Evolutionary conservation across 2,888 invertebrate genomes (phyloP), one percentile per base, ranked within the genome.

Genomic region (Phyllotreta cruciferae): DNA sequence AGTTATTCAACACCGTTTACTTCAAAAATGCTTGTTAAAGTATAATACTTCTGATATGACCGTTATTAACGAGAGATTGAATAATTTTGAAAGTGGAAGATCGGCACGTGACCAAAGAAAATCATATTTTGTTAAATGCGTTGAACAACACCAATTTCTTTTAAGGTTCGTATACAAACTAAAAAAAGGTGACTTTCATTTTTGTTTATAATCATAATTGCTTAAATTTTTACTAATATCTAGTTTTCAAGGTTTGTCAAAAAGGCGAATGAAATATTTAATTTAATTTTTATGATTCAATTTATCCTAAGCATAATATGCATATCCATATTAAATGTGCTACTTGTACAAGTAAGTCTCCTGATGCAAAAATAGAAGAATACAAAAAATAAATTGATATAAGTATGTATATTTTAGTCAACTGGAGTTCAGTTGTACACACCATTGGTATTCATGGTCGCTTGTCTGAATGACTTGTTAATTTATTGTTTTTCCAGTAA

Each of bases 131-230:
- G 24, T 24, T 24, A 24, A 24, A 24, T 24, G 24, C 24, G 24
- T 24, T 24, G 24, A 24, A 24, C 24, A 24, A 24, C 47, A 47
- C 11, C 47, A 47, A 47, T 14, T 47, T 7, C 47, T 47, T 47
- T 14, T 47, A 14, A 47, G 47, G 47, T 47, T 24, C n/a, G n/a
- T n/a, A n/a, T n/a, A n/a, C n/a, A n/a, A n/a, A n/a, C n/a, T n/a
- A n/a, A n/a, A n/a, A n/a, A n/a, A n/a, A n/a, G n/a, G n/a, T n/a
- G n/a, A n/a, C n/a, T n/a, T n/a, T n/a, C n/a, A n/a, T n/a, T n/a
- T n/a, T n/a, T n/a, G n/a, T n/a, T n/a, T n/a, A n/a, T n/a, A n/a
- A n/a, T n/a, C n/a, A n/a, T n/a, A n/a, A n/a, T n/a, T n/a, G n/a
- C n/a, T n/a, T n/a, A n/a, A n/a, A n/a, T n/a, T n/a, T n/a, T n/a